phyloP scores from a whole-genome alignment of 2,797 vertebrate genomes.

The Lophura swinhoii region DNA sequence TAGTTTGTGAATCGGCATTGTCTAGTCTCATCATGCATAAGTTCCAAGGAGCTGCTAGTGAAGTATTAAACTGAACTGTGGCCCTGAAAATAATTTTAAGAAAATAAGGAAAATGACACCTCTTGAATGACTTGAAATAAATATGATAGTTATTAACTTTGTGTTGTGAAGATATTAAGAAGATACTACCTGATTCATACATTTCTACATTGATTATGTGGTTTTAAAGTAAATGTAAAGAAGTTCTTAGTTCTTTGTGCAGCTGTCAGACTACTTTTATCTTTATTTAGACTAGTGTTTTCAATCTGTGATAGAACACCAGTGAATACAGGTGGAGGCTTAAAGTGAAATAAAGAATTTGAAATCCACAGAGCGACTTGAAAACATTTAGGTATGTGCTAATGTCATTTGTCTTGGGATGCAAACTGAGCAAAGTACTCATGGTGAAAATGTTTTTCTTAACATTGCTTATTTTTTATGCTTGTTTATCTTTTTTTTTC shows the following conservation, averaged over 20 bases:
- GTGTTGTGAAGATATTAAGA: constrained; percentile 56
- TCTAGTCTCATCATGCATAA: constrained; percentile 57
- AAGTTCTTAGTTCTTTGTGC: constrained; percentile 67
- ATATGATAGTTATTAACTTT: constrained; percentile 63
- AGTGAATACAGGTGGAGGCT: constrained; percentile 58
- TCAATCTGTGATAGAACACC: constrained; percentile 52
- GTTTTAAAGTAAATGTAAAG: constrained; percentile 74
- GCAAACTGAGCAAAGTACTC: not conserved
- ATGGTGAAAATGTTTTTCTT: not conserved
- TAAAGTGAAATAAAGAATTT: constrained; percentile 62
- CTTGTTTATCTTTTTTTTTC: no score
- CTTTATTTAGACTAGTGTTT: constrained; percentile 67
- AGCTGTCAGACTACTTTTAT: constrained; percentile 65
- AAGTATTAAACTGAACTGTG: constrained; percentile 72
- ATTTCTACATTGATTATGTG: constrained; percentile 70
- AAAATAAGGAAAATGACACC: constrained; percentile 36
- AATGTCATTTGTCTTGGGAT: not conserved
- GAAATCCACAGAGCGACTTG: constrained; percentile 8
- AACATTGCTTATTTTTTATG: not conserved
- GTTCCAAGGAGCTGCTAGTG: constrained; percentile 62
- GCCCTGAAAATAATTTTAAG: constrained; percentile 38
- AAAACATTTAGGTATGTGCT: constrained; percentile 5
- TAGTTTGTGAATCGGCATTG: constrained; percentile 33
- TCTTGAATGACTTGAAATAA: constrained; percentile 70
- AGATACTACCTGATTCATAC: constrained; percentile 58